Base-by-base conservation (phyloP, 2,888 invertebrate genomes). In the Volucella inanis region DNA sequence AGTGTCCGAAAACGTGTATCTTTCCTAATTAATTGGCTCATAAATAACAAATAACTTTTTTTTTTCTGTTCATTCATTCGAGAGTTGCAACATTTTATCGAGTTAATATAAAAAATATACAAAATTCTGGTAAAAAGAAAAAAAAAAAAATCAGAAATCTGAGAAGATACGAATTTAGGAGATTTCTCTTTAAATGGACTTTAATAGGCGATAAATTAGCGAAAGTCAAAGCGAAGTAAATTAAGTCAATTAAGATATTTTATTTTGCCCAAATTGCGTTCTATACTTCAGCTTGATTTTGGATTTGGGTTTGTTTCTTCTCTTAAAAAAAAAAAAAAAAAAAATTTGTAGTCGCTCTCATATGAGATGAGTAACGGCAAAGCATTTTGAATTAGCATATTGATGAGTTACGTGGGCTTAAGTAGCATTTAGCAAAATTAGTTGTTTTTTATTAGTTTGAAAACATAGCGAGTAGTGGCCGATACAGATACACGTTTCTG, bases 211-310 rank as follows among this genome's bases (percentile, higher is more conserved):
- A 81, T 85, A 85, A 85, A 85, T 85, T 77, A 81, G 62, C 68
- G 72, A 79, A 81, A 72, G 71, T 77, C 81, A 72, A 64, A 81
- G 52, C 76, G 72, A 39, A 61, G 65, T 77, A 72, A 76, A 76
- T 85, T 77, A 62, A 77, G 76, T 77, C 85, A 81, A 85, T 85
- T 85, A 81, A 85, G 81, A 81, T 72, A 85, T 77, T 77, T 81
- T 85, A 81, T 85, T 80, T 81, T 72, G 57, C 55, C 45, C 67
- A 68, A 81, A 67, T 80, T 71, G 67, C 45, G 61, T 72, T 71
- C 55, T 57, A 31, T 31, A 31, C 31, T 31, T 31, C 6, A 6
- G 6, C 31, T 31, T 31, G 6, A 65, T 79, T 79, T 52, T 61
- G 64, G 64, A 18, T 68, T 61, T 64, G 50, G 18, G 54, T 22